Percentiles rank a stretch among this genome's conserved stretches.
phyloP scores from a whole-genome alignment of 2,797 vertebrate genomes.

The Oryzias sinensis region DNA sequence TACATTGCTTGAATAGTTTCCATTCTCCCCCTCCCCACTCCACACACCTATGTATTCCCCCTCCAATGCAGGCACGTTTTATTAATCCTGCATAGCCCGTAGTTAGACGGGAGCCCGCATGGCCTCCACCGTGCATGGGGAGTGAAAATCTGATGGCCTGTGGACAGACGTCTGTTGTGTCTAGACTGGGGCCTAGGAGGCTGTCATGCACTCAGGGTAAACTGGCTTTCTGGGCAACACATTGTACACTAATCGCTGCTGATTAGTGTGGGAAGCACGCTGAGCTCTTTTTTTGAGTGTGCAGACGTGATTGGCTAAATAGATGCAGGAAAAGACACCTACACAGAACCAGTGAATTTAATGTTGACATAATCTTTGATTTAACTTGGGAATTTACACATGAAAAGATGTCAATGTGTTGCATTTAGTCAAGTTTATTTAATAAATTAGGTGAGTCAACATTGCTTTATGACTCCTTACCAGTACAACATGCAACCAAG shows the following conservation, averaged over 20 bases:
- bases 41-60: slow-evolving; percentile 1
- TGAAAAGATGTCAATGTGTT: slow-evolving; percentile 1
- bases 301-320: slow-evolving; percentile 24
- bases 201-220: slow-evolving; percentile 46
- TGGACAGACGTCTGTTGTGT: slow-evolving; percentile 76
- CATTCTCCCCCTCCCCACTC: slow-evolving; percentile 16
- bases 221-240: slow-evolving; percentile 48
- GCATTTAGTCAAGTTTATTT: slow-evolving; percentile 5
- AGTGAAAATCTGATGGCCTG: slow-evolving; percentile 56
- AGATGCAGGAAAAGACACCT: slow-evolving; percentile 14
- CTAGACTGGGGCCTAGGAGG: slow-evolving; percentile 62
- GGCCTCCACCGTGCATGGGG: slow-evolving; percentile 57
- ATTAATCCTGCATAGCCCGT: slow-evolving; percentile 66
- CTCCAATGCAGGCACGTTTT: slow-evolving; percentile 31
- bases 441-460: slow-evolving; percentile 1
- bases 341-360: background rate
- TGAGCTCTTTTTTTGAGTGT: slow-evolving; percentile 33
- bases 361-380: slow-evolving; percentile 3
- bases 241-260: slow-evolving; percentile 50
- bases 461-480: background rate
- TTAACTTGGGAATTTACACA: slow-evolving; percentile 5
- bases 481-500: background rate
- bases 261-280: slow-evolving; percentile 49
- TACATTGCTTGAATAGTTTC: slow-evolving; percentile 74
- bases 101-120: slow-evolving; percentile 59